Conservation (phyloP, 2,888 invertebrate genomes). For the Sepiola atlantica region DNA sequence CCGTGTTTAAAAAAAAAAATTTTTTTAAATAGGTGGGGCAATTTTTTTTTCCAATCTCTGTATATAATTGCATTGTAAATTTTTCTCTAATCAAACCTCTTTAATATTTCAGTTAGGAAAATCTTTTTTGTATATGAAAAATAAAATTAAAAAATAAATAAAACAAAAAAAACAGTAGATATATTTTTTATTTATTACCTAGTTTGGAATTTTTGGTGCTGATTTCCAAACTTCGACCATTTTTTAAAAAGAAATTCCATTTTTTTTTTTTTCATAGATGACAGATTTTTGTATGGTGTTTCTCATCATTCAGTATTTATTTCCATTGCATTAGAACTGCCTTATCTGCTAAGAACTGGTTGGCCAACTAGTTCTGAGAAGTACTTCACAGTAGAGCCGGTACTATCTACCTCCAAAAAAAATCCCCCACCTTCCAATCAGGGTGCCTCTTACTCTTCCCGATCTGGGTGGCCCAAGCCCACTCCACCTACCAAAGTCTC, state of each 20-base stretch:
- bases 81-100: neutral
- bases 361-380: neutral
- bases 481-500: too few species aligned
- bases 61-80: neutral
- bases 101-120: neutral
- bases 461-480: too few species aligned
- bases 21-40: too few species aligned
- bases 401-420: too few species aligned
- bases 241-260: neutral
- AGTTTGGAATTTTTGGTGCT: conserved; percentile 20
- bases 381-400: neutral
- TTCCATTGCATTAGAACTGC: conserved; percentile 32
- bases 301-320: conserved; percentile 4
- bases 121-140: neutral
- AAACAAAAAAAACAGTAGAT: neutral
- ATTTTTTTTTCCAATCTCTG: too few species aligned
- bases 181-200: neutral
- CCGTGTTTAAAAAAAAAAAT: too few species aligned
- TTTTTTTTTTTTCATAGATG: neutral
- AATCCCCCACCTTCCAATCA: too few species aligned
- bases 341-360: neutral
- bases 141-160: too few species aligned
- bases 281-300: neutral
- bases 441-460: too few species aligned
- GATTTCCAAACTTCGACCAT: neutral